Evolutionary conservation across 2,888 invertebrate species (phyloP).

Genomic region (Thyatira batis): DNA sequence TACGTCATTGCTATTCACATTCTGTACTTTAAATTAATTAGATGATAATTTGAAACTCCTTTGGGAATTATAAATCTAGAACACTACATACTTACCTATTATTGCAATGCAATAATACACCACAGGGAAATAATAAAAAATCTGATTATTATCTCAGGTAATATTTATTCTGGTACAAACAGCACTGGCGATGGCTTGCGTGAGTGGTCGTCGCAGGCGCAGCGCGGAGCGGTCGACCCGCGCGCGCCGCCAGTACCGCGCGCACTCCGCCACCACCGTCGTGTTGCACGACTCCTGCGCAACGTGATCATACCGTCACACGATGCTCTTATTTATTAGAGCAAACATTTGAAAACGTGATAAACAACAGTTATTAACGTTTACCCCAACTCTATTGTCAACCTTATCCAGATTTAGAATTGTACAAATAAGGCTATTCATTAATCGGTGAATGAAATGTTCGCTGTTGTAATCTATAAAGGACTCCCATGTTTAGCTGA

Average conservation of each 20-base stretch:
- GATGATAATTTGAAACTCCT: too few species aligned
- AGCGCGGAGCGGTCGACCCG: conserved; percentile 64
- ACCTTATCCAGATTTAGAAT: not conserved
- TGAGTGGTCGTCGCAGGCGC: conserved; percentile 53
- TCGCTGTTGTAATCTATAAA: not conserved
- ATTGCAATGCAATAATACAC: too few species aligned
- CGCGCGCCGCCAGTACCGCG: conserved; percentile 55
- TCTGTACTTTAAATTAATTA: too few species aligned
- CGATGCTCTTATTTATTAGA: conserved; percentile 41
- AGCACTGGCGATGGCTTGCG: conserved; percentile 48
- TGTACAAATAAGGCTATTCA: not conserved
- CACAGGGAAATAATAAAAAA: conserved; percentile 23
- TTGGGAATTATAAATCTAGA: too few species aligned
- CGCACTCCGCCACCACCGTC: conserved; percentile 70
- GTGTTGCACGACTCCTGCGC: conserved; percentile 75
- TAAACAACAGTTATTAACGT: conserved; percentile 7
- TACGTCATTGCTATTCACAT: too few species aligned
- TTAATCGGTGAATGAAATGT: not conserved
- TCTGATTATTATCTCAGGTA: conserved; percentile 25
- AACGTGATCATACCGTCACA: conserved; percentile 40
- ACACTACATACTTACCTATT: too few species aligned
- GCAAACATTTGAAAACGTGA: conserved; percentile 36
- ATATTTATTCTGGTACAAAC: conserved; percentile 60
- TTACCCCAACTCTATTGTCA: not conserved
- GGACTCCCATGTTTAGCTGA: not conserved